phyloP scores from a whole-genome alignment of 2,113 vertebrate species.

The Scalopus aquaticus region DNA sequence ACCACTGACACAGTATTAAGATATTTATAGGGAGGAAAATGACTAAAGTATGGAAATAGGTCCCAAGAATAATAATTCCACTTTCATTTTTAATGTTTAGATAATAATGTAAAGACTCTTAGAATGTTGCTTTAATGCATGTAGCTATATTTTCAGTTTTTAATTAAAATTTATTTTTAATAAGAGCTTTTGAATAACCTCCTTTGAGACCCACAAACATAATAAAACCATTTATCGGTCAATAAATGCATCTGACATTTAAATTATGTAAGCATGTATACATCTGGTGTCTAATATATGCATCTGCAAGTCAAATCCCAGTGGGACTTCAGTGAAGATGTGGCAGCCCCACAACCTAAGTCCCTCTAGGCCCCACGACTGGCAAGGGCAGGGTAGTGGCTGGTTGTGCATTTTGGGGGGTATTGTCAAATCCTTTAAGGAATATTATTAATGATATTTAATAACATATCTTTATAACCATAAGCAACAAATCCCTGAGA shows the following conservation, averaged over 20 bases:
- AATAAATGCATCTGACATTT: background rate
- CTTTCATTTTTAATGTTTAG: background rate
- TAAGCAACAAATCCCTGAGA: too few relatives aligned
- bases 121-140: background rate
- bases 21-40: fast-evolving
- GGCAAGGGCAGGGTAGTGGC: fast-evolving
- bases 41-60: fast-evolving
- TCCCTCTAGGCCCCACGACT: too few relatives aligned
- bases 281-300: fast-evolving
- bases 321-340: too few relatives aligned
- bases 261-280: background rate
- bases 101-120: background rate
- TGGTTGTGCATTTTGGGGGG: background rate
- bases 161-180: background rate
- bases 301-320: too few relatives aligned
- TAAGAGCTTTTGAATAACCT: background rate
- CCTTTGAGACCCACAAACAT: background rate
- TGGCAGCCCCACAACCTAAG: too few relatives aligned
- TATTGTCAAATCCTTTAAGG: background rate
- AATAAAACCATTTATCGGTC: background rate
- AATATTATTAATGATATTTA: background rate
- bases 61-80: too few relatives aligned
- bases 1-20: background rate
- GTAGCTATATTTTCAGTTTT: background rate
- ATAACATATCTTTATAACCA: background rate